These are phyloP conservation scores for Stictocephala bisonia DNA, from an alignment of 2,888 invertebrate genomes.

Conservation along the genomic window DNA sequence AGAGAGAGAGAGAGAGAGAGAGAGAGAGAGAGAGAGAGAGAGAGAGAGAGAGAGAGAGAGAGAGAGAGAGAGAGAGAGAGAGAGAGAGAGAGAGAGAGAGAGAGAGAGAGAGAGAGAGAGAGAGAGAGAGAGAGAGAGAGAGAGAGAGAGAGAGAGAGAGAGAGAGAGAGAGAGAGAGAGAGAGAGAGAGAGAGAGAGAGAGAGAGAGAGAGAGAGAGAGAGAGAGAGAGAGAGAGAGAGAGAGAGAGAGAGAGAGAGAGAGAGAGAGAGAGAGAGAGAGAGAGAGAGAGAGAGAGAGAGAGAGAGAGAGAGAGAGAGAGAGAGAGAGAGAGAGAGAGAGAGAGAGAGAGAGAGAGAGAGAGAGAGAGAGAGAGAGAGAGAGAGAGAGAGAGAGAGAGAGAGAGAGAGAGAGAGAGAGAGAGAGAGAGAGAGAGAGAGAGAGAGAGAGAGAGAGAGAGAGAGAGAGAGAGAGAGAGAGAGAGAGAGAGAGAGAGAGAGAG, in stretches of 20 bases:
- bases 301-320: neutral
- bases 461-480: neutral
- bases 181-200: neutral
- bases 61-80: neutral
- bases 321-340: neutral
- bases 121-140: neutral
- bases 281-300: neutral
- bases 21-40: neutral
- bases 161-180: neutral
- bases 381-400: neutral
- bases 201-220: neutral
- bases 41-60: neutral
- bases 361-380: neutral
- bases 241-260: neutral
- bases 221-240: neutral
- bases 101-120: neutral
- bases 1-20: neutral
- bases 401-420: neutral
- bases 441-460: neutral
- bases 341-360: neutral
- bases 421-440: neutral
- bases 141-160: neutral
- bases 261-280: neutral
- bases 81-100: neutral
- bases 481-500: neutral